Evolutionary conservation across 2,797 vertebrate genomes (phyloP).

Genomic region (Leptodon cayanensis): DNA sequence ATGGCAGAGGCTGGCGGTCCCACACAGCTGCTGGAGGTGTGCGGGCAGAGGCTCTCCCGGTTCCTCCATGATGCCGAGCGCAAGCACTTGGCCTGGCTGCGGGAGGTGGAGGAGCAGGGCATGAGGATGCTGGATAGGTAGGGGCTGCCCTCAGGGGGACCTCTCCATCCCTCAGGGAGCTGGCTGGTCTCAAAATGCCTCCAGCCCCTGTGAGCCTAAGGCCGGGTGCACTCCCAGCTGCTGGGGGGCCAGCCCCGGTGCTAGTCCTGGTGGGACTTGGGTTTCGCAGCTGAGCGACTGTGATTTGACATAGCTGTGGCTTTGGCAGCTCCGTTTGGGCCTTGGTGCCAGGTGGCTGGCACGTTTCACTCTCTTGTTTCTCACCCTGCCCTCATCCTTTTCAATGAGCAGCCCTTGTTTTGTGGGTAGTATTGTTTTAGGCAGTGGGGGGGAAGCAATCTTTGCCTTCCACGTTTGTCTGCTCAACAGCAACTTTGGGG

Average conservation of each 20-base stretch:
- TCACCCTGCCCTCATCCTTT: accelerated
- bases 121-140: conserved; percentile 88
- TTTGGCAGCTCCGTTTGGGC: accelerated
- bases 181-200: accelerated
- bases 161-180: accelerated
- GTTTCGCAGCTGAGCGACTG: accelerated
- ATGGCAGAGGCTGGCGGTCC: conserved; percentile 82
- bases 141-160: neutral
- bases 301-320: accelerated
- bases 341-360: too few species aligned
- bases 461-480: neutral
- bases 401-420: accelerated
- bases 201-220: accelerated
- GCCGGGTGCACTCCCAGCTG: accelerated
- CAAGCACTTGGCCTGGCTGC: conserved; percentile 89
- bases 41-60: conserved; percentile 78
- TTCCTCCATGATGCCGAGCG: conserved; percentile 77
- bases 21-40: conserved; percentile 79
- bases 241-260: too few species aligned
- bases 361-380: accelerated
- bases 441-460: accelerated
- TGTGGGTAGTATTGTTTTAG: accelerated
- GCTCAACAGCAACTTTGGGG: conserved; percentile 80
- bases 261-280: accelerated
- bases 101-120: conserved; percentile 90